These are phyloP conservation scores for Phoxinus phoxinus DNA, from an alignment of 2,113 vertebrate genomes.

Conservation along the genomic window DNA sequence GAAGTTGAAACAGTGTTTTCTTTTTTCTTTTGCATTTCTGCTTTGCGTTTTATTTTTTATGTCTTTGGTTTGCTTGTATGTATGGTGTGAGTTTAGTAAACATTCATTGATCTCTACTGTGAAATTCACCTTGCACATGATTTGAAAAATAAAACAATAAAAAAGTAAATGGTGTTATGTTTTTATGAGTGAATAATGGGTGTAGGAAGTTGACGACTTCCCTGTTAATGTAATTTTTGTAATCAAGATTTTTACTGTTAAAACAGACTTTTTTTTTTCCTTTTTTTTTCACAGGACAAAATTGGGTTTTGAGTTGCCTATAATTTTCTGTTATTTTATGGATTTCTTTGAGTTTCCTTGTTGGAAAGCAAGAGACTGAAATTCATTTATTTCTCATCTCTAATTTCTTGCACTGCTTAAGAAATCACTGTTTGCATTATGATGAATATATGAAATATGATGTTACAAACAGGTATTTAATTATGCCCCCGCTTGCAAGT, in stretches of 20 bases:
- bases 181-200: background rate
- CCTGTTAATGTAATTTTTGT: background rate
- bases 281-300: too few species aligned
- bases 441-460: too few species aligned
- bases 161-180: slow-evolving; percentile 50
- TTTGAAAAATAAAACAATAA: slow-evolving; percentile 79
- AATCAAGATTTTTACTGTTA: background rate
- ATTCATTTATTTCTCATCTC: background rate
- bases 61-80: slow-evolving; percentile 62
- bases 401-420: background rate
- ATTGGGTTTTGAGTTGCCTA: too few species aligned
- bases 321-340: too few species aligned
- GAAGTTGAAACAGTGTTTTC: slow-evolving; percentile 56
- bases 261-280: too few species aligned
- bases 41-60: slow-evolving; percentile 41
- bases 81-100: slow-evolving; percentile 68
- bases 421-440: too few species aligned
- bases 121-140: slow-evolving; percentile 84
- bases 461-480: too few species aligned
- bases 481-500: background rate
- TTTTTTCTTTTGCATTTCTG: slow-evolving; percentile 53
- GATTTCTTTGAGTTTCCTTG: too few species aligned
- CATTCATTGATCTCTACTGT: slow-evolving; percentile 81
- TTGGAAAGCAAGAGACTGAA: background rate
- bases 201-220: background rate